A percentile compares a stretch with the other conserved stretches of the same genome.
These are phyloP conservation scores for Hydrochoerus hydrochaeris DNA, from an alignment of 2,113 vertebrate species.

Conservation along the genomic window DNA sequence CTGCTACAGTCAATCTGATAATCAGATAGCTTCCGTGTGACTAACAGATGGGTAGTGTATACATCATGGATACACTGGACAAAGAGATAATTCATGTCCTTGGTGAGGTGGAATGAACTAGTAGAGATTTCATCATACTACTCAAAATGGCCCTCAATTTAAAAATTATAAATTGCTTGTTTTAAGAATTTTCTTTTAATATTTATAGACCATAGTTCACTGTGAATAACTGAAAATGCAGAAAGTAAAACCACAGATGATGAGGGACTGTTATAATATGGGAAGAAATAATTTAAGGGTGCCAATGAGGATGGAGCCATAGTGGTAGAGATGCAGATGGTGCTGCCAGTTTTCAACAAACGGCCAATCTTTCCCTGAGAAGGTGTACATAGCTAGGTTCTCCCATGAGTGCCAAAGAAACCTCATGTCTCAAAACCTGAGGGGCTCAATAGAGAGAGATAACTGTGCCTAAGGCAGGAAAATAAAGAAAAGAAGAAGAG, in stretches of 20 bases:
- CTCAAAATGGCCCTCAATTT: background rate
- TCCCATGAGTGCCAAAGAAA: too few species aligned
- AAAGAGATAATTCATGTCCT: background rate
- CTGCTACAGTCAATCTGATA: background rate
- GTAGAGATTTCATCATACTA: background rate
- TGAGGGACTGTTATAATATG: background rate
- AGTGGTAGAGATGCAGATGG: too few species aligned
- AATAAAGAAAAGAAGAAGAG: background rate
- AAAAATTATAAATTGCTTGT: background rate
- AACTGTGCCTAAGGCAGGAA: too few species aligned
- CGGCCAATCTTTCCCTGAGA: background rate
- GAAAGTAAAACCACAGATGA: background rate
- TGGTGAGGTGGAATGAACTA: background rate
- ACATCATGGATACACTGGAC: background rate
- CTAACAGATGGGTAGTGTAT: background rate
- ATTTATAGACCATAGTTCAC: background rate
- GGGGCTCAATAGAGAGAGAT: too few species aligned
- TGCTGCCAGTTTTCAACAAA: background rate
- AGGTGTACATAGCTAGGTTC: background rate
- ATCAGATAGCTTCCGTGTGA: background rate
- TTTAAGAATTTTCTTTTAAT: background rate
- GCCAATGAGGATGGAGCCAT: background rate
- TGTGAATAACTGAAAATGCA: background rate
- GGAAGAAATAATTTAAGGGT: background rate
- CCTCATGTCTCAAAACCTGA: background rate